Conservation (phyloP, 2,888 invertebrate genomes). For the Trachelus tabidus region DNA sequence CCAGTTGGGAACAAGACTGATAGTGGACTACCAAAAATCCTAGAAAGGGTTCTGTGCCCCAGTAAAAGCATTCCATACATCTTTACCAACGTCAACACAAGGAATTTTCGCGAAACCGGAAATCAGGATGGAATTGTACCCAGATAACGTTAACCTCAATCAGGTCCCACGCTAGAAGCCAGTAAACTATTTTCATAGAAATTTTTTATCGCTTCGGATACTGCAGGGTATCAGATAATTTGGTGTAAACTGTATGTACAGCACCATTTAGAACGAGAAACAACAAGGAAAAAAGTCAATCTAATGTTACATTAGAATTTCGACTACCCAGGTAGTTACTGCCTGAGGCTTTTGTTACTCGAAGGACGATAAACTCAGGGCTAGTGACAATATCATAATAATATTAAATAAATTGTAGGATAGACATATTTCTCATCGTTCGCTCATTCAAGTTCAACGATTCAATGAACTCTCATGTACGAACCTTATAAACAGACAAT, state of each 20-base stretch:
- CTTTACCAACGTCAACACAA: slow-evolving; percentile 74
- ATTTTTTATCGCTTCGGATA: not conserved
- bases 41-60: slow-evolving; percentile 75
- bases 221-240: not conserved
- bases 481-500: not conserved
- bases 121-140: slow-evolving; percentile 57
- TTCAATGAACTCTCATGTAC: not conserved
- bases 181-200: not conserved
- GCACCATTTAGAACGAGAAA: not conserved
- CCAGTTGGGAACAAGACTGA: slow-evolving; percentile 76
- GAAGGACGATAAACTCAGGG: slow-evolving; percentile 25
- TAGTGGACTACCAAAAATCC: slow-evolving; percentile 69
- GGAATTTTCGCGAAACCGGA: slow-evolving; percentile 64
- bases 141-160: slow-evolving; percentile 22
- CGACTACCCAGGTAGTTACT: not conserved
- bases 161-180: not conserved
- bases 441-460: not conserved
- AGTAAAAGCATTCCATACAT: slow-evolving; percentile 71
- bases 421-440: not conserved
- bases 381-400: slow-evolving; percentile 14
- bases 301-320: not conserved
- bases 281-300: not conserved
- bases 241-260: not conserved
- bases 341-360: not conserved
- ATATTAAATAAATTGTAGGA: not conserved